Base-by-base conservation (phyloP, 1,140 invertebrate species). In the Eriocheir sinensis region DNA sequence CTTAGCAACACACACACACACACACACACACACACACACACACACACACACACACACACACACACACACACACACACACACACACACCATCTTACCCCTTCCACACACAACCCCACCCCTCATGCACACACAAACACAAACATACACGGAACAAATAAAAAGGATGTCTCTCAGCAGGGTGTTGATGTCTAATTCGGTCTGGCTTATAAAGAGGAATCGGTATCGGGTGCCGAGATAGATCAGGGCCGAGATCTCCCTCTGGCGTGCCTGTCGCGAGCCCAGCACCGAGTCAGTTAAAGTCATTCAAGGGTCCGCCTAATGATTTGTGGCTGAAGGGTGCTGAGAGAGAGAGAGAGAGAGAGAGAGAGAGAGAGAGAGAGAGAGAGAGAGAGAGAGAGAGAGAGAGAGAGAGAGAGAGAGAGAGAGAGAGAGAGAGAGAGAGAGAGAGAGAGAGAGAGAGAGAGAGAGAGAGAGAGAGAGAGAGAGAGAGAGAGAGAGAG, bases 1-100 rank as follows among this genome's bases (percentile, higher is more conserved):
- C 48, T 17, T 30, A 41, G 17, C 40, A 0, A 40, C 40, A 89
- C 40, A 48, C 27, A 89, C 40, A 0, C 3, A 89, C 32, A 38
- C 32, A 6, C 32, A 88, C 32, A 88, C 85, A 88, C 85, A 88
- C 32, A 88, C 6, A 88, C 85, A 88, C 32, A 88, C 32, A 88
- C 27, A 88, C 36, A 88, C 36, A 38, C 36, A 88, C 36, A 88
- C 36, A 86, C 34, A 86, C 34, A 86, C 34, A 86, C 34, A 86
- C 34, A 89, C 41, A 89, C 48, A 89, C 48, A 89, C 48, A 89
- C 48, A 89, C 48, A 89, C 48, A 89, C 48, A 89, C 48, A 89
- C 48, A 89, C 48, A 89, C n/a, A n/a, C n/a, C n/a, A n/a, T n/a
- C n/a, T n/a, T n/a, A n/a, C n/a, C n/a, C n/a, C n/a, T n/a, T n/a